phyloP scores from a whole-genome alignment of 2,888 invertebrate species.

The Melanargia galathea region DNA sequence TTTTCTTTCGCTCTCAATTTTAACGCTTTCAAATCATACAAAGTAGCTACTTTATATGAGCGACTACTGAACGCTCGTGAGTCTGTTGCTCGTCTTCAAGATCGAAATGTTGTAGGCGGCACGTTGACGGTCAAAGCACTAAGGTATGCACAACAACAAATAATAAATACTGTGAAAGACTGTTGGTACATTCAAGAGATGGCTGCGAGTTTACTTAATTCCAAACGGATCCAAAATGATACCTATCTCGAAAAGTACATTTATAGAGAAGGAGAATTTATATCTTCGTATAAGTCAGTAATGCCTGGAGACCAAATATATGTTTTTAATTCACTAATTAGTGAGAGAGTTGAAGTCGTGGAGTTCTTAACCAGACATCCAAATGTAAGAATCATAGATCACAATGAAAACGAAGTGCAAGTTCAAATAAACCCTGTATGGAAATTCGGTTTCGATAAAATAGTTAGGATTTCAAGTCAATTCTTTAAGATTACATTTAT shows the following conservation, averaged over 20 bases:
- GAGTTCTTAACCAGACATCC: conserved; percentile 86
- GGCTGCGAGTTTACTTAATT: conserved; percentile 81
- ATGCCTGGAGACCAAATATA: conserved; percentile 84
- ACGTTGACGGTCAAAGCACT: conserved; percentile 93
- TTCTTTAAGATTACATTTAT: conserved; percentile 87
- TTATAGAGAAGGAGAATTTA: conserved; percentile 68
- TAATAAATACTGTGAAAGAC: conserved; percentile 59
- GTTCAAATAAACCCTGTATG: conserved; percentile 71
- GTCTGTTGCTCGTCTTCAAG: conserved; percentile 93
- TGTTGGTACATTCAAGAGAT: conserved; percentile 73
- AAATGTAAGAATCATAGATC: conserved; percentile 87
- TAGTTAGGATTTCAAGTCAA: conserved; percentile 59
- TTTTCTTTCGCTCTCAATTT: conserved; percentile 90
- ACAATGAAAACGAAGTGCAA: conserved; percentile 80
- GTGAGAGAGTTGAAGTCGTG: conserved; percentile 89
- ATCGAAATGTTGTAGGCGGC: conserved; percentile 98
- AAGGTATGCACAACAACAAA: conserved; percentile 90
- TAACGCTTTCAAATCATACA: conserved; percentile 79
- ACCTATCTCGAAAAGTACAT: conserved; percentile 76
- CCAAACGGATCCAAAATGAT: conserved; percentile 87
- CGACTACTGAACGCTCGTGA: conserved; percentile 84
- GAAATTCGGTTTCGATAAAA: conserved; percentile 58
- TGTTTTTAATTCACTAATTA: conserved; percentile 92
- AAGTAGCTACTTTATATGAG: conserved; percentile 77
- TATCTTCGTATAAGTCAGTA: conserved; percentile 71